Conservation (phyloP, 2,888 invertebrate genomes). For the Odontothrips loti region DNA sequence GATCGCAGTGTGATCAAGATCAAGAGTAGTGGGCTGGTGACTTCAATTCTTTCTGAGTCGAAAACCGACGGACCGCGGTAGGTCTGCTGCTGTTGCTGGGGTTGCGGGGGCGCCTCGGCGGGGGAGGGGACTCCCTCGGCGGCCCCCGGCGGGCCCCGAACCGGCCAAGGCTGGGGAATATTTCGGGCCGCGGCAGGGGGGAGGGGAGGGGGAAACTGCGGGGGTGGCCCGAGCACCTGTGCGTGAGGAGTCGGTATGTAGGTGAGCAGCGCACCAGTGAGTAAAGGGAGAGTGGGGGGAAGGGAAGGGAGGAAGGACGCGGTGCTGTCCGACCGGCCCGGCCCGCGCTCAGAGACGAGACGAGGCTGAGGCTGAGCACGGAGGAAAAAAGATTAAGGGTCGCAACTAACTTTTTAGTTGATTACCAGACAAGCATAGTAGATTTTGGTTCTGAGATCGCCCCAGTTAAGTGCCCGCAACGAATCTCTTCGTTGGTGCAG, state of each 20-base stretch:
- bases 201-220: neutral
- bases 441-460: too few relatives aligned
- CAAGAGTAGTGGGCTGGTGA: too few relatives aligned
- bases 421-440: too few relatives aligned
- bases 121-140: neutral
- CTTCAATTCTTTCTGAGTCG: too few relatives aligned
- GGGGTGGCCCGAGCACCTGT: constrained; percentile 20
- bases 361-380: too few relatives aligned
- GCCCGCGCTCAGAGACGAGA: too few relatives aligned
- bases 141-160: neutral
- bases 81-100: neutral
- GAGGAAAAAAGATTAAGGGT: too few relatives aligned
- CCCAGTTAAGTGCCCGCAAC: too few relatives aligned
- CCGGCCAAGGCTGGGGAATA: constrained; percentile 23
- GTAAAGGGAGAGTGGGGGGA: neutral
- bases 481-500: too few relatives aligned
- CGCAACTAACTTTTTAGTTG: too few relatives aligned
- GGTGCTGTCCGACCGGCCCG: neutral
- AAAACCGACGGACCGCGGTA: too few relatives aligned
- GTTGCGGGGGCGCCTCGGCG: neutral
- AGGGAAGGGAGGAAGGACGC: neutral
- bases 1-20: too few relatives aligned
- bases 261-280: neutral
- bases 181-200: constrained; percentile 2
- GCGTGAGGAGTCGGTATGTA: constrained; percentile 3